phyloP scores from a whole-genome alignment of 2,113 vertebrate genomes.

The Edolisoma coerulescens region DNA sequence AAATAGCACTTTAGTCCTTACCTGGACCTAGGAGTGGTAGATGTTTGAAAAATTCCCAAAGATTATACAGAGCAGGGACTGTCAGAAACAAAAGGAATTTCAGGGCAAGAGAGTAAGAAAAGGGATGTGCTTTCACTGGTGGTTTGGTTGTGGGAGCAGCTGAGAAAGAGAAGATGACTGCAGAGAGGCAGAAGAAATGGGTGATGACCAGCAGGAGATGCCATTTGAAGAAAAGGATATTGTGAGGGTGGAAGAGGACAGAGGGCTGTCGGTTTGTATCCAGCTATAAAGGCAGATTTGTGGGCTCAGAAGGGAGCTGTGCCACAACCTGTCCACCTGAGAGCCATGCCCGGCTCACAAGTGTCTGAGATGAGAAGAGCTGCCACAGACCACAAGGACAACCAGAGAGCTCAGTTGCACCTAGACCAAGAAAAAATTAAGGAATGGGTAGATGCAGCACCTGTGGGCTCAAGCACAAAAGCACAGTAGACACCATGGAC shows the following conservation, averaged over 20 bases:
- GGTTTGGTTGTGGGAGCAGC: not conserved
- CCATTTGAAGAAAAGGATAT: not conserved
- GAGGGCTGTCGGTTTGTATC: not conserved
- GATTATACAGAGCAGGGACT: not conserved
- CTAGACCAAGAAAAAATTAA: not conserved
- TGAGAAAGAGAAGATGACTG: not conserved
- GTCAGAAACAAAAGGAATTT: not conserved
- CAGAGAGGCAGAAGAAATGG: not conserved
- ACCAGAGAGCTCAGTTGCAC: not conserved
- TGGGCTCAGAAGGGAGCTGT: not conserved
- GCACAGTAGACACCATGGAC: not conserved
- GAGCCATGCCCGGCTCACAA: not conserved
- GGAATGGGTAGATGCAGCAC: not conserved
- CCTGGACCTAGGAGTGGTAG: not conserved
- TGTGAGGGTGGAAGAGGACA: not conserved
- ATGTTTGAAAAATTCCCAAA: not conserved
- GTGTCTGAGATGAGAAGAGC: not conserved
- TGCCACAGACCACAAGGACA: not conserved
- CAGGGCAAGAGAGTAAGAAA: not conserved
- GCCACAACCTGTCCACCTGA: too few relatives aligned
- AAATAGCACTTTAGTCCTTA: not conserved
- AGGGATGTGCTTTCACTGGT: not conserved
- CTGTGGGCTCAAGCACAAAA: not conserved
- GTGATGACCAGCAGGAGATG: not conserved
- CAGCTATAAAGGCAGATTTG: not conserved